Base-by-base conservation (phyloP, 2,113 vertebrate genomes). In the Nothobranchius kuhntae region DNA sequence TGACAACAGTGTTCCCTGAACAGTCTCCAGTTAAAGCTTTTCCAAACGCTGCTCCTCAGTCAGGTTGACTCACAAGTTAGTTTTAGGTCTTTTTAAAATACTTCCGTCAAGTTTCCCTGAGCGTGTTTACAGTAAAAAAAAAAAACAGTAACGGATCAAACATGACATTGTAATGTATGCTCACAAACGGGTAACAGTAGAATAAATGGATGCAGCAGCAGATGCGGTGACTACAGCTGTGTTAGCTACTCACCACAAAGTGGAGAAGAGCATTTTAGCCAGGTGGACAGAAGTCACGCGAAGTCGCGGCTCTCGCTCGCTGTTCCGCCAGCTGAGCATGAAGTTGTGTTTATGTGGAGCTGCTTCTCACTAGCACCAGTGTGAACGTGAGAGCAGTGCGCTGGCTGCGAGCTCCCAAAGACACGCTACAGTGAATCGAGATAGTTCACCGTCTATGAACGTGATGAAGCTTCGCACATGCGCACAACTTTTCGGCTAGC, bases 201-300 rank as follows among this genome's bases (percentile, higher is more conserved):
- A 47, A 42, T 26, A 44, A 66, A 38, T 4, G 30, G 21, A 30
- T 30, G 30, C 30, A 30, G 30, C 30, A 4, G 30, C 21, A 21
- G 21, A 21, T 1, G 21, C 21, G 21, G 21, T 21, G 21, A 21
- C 30, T 30, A 30, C 30, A 30, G 30, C 2, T 30, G 30, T 30
- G 15, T 15, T 3, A 51, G 47, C 46, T 71, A 91, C 89, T 89
- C 75, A 91, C 89, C 86, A 87, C 26, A 7, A 65, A 56, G 65
- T 26, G 30, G 59, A 64, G 52, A 36, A 53, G 55, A 68, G 66
- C 30, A 30, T 30, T 30, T 30, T 30, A 30, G 30, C 30, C 3
- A 30, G 4, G 30, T 3, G 30, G 36, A 47, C 54, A 13, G 42
- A 58, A 53, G 10, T 7, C 70, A 72, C 59, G 54, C 40, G 74